Percentiles rank a stretch among this genome's conserved stretches.
Conservation (phyloP, 1,140 invertebrate genomes). For the Geopemphigus sp. region DNA sequence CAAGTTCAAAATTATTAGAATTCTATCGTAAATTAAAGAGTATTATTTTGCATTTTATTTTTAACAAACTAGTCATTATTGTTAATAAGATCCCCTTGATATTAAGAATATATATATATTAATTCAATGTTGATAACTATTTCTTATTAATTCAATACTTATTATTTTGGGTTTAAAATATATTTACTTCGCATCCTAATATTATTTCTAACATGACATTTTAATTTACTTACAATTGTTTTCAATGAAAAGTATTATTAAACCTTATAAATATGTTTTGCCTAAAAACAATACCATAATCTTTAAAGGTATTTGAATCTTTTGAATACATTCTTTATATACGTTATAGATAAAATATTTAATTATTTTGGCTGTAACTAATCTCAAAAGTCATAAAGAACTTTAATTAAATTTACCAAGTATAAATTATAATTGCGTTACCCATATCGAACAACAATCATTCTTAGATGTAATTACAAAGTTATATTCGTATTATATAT, state of each 20-base stretch:
- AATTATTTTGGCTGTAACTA: too few species aligned
- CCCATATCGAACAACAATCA: conserved; percentile 32
- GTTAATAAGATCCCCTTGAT: background rate
- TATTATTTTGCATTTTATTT: conserved; percentile 47
- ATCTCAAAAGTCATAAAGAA: background rate
- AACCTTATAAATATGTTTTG: too few species aligned
- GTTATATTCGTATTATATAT: background rate
- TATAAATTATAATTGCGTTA: conserved; percentile 15
- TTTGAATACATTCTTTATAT: background rate
- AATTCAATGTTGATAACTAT: background rate
- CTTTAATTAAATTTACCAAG: background rate
- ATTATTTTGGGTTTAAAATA: conserved; percentile 14
- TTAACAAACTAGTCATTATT: conserved; percentile 37
- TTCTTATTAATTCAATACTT: conserved; percentile 6
- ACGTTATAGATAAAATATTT: background rate
- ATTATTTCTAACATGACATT: background rate
- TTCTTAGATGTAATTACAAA: conserved; percentile 34
- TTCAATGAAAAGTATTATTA: too few species aligned
- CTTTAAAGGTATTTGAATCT: conserved; percentile 17
- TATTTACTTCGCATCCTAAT: background rate
- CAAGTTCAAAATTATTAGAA: conserved; percentile 9
- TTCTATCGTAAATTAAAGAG: conserved; percentile 28
- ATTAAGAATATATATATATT: background rate
- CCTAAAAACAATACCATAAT: too few species aligned
- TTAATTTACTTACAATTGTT: too few species aligned